Percentiles rank a stretch among this genome's conserved stretches.
Conservation (phyloP, 2,888 invertebrate genomes). For the Perdita meconis region DNA sequence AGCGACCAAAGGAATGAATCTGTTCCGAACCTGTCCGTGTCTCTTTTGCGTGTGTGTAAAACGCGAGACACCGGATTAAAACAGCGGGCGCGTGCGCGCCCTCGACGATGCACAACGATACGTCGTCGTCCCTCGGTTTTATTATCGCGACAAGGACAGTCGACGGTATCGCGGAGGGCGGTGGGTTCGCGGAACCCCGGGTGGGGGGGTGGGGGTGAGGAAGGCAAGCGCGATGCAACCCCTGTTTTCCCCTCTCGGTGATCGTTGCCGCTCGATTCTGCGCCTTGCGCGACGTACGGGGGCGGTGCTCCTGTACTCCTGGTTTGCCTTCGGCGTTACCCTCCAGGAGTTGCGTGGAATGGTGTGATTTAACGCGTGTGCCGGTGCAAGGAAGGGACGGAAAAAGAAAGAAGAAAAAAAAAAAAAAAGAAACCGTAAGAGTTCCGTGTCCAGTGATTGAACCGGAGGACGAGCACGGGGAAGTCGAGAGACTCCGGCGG, state of each 20-base stretch:
- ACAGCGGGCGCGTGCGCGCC: conserved; percentile 34
- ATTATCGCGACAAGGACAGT: conserved; percentile 33
- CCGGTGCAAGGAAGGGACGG: too few relatives aligned
- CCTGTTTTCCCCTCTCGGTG: conserved; percentile 67
- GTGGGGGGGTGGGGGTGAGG: conserved; percentile 27
- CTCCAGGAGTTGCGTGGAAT: conserved; percentile 64
- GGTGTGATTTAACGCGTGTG: conserved; percentile 66
- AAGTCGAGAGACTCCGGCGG: conserved; percentile 17
- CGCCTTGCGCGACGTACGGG: conserved; percentile 73
- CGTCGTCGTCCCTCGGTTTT: not conserved
- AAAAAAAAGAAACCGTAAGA: conserved; percentile 41
- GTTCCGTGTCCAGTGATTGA: conserved; percentile 55
- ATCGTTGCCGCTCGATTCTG: conserved; percentile 79
- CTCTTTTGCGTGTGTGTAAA: too few relatives aligned
- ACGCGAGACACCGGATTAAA: not conserved
- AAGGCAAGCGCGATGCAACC: conserved; percentile 37
- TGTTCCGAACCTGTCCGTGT: too few relatives aligned
- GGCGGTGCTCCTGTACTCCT: conserved; percentile 78
- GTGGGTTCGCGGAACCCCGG: not conserved
- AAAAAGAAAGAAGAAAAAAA: too few relatives aligned
- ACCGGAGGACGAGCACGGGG: conserved; percentile 27
- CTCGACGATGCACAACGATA: not conserved
- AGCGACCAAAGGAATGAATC: too few relatives aligned
- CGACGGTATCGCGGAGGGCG: too few relatives aligned
- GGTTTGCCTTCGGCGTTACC: conserved; percentile 66